Conservation (phyloP, 1,140 invertebrate genomes). For the Mactra quadrangularis region DNA sequence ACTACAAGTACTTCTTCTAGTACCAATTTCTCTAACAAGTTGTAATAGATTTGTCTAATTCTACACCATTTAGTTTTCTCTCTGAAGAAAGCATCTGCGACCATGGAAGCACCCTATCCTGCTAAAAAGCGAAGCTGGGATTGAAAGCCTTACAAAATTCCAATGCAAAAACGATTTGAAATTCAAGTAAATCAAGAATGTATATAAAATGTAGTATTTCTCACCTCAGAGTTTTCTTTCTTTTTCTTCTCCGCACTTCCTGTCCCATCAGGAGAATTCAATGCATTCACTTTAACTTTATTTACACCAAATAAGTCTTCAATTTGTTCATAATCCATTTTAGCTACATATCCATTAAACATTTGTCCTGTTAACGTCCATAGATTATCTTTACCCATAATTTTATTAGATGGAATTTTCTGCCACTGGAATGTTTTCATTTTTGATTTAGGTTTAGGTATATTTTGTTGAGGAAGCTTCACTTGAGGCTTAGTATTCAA, state of each 20-base stretch:
- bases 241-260: conserved; percentile 76
- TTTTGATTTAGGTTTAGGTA: conserved; percentile 79
- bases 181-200: too few relatives aligned
- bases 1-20: too few relatives aligned
- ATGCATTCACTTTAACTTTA: conserved; percentile 13
- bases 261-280: conserved; percentile 61
- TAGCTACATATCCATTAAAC: conserved; percentile 87
- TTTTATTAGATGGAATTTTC: conserved; percentile 80
- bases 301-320: conserved; percentile 80
- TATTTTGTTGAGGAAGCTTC: conserved; percentile 80
- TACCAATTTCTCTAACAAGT: too few relatives aligned
- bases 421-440: conserved; percentile 82
- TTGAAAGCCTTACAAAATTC: too few relatives aligned
- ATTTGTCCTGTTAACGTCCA: conserved; percentile 94
- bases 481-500: conserved; percentile 19
- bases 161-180: too few relatives aligned
- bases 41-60: too few relatives aligned
- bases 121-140: too few relatives aligned
- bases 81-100: too few relatives aligned
- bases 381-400: conserved; percentile 78
- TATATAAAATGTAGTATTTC: too few relatives aligned
- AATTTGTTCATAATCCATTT: conserved; percentile 83
- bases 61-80: too few relatives aligned
- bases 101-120: too few relatives aligned
- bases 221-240: conserved; percentile 78